Evolutionary conservation across 2,888 invertebrate genomes (phyloP), one percentile per base, ranked within the genome.

Genomic region (Eupelmus urozonus): DNA sequence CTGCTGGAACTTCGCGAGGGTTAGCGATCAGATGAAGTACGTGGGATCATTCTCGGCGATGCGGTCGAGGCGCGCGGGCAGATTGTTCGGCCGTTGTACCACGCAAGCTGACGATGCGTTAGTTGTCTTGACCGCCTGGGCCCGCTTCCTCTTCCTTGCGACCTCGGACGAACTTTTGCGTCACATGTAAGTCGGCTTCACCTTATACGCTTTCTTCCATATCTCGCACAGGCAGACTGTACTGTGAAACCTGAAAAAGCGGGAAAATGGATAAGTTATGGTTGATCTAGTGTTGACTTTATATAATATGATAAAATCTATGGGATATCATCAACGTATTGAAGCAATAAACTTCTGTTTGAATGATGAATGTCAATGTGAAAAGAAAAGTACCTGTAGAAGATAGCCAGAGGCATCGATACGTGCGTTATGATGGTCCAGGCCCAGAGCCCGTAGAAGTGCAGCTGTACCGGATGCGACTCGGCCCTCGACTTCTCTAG

Each of bases 351-450:
- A n/a, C n/a, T n/a, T n/a, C n/a, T 34, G 9, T 34, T 9, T 5
- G 34, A 34, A 34, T 34, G 34, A 9, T 34, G 9, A 13, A 45
- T 16, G 34, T 45, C 13, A 16, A 45, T 45, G 13, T 34, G 45
- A 13, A 45, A 45, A 45, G 45, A 45, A 16, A 42, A 20, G 57
- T 13, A 80, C 79, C 97, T 93, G 90, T 97, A 98, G 91, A 98
- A 98, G 80, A 98, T 97, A 0, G 97, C 97, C 59, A 93, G 85
- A 0, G 98, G 98, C 95, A 97, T 97, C 0, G 96, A 96, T 1
- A 98, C 96, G 87, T 98, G 97, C 0, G 96, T 97, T 79, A 98
- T 97, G 79, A 98, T 97, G 16, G 97, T 97, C 97, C 97, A 98
- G 42, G 97, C 97, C 97, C 97, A 97, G 51, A 96, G 91, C 0